phyloP scores from a whole-genome alignment of 2,888 invertebrate genomes.

The Caenorhabditis imperialis region DNA sequence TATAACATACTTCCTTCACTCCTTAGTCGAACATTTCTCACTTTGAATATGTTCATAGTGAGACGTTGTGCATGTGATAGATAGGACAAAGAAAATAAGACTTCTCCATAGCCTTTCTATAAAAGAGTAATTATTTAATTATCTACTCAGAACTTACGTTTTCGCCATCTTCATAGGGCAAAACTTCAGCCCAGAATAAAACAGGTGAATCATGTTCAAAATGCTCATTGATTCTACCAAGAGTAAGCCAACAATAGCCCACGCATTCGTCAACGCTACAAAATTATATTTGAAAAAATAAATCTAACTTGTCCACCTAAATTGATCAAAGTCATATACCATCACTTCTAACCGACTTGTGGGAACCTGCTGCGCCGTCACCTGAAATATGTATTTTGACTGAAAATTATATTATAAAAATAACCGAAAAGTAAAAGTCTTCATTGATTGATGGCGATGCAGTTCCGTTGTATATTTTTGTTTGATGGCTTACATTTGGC shows the following conservation, averaged over 20 bases:
- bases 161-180: conserved; percentile 72
- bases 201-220: conserved; percentile 69
- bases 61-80: conserved; percentile 82
- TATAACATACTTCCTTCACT: conserved; percentile 55
- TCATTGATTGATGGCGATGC: conserved; percentile 73
- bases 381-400: conserved; percentile 43
- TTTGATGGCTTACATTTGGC: conserved; percentile 72
- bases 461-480: conserved; percentile 68
- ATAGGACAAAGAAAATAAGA: conserved; percentile 82
- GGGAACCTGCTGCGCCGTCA: conserved; percentile 62
- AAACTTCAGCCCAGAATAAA: conserved; percentile 78
- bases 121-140: conserved; percentile 19
- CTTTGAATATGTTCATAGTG: conserved; percentile 82
- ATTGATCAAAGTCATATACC: conserved; percentile 77
- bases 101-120: conserved; percentile 81
- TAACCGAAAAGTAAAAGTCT: conserved; percentile 77
- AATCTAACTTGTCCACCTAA: too few relatives aligned
- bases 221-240: conserved; percentile 68
- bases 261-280: conserved; percentile 76
- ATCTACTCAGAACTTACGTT: conserved; percentile 14
- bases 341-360: conserved; percentile 74
- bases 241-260: conserved; percentile 76
- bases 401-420: background rate
- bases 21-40: conserved; percentile 80
- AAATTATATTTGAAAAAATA: too few relatives aligned